Evolutionary conservation across 2,888 invertebrate genomes (phyloP).

Genomic region (Xestoiulus laeticollis): DNA sequence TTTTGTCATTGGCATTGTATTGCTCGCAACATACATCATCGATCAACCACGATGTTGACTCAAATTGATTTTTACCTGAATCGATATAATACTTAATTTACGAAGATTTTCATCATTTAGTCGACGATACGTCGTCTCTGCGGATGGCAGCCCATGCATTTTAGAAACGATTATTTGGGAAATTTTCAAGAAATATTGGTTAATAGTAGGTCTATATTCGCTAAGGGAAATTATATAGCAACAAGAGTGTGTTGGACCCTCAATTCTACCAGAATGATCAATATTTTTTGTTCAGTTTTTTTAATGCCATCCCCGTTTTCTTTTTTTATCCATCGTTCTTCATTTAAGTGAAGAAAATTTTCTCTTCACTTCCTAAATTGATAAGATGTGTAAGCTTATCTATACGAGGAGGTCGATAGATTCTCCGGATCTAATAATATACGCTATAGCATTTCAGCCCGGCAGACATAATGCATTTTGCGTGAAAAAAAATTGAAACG

Average conservation of each 20-base stretch:
- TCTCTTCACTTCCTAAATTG: neutral
- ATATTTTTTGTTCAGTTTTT: neutral
- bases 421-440: neutral
- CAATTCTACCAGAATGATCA: neutral
- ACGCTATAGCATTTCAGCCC: neutral
- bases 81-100: neutral
- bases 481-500: neutral
- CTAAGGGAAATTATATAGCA: no score
- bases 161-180: neutral
- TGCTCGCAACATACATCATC: neutral
- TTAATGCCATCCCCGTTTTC: neutral
- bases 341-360: neutral
- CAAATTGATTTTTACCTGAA: neutral
- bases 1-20: neutral
- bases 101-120: neutral
- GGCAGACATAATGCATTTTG: neutral
- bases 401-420: neutral
- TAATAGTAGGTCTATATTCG: neutral
- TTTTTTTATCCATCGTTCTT: neutral
- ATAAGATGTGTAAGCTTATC: neutral
- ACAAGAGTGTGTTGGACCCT: neutral
- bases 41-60: neutral
- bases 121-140: neutral
- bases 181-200: neutral
- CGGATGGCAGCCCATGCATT: neutral